Conservation (phyloP, 1,140 invertebrate species). For the Drosophila micromelanica region DNA sequence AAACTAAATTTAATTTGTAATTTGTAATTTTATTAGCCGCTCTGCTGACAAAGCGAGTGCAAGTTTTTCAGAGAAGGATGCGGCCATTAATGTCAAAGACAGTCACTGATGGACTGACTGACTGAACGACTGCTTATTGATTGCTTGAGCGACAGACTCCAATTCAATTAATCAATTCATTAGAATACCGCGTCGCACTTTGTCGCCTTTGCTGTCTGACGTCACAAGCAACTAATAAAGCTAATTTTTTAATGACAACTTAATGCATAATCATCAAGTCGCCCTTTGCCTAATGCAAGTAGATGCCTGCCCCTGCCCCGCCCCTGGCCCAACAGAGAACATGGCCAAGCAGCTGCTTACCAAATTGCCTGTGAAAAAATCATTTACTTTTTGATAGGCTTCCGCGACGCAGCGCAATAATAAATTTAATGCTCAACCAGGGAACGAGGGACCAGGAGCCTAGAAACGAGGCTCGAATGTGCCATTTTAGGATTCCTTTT, state of each 20-base stretch:
- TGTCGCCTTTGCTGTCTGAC: constrained; percentile 29
- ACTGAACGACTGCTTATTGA: constrained; percentile 19
- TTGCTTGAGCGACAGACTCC: constrained; percentile 28
- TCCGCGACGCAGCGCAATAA: constrained; percentile 56
- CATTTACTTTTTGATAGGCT: constrained; percentile 58
- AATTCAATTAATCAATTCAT: constrained; percentile 81
- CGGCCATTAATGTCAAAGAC: constrained; percentile 48
- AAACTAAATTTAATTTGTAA: constrained; percentile 65
- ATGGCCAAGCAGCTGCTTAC: constrained; percentile 6
- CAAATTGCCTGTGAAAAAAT: constrained; percentile 48
- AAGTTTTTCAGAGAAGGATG: constrained; percentile 33
- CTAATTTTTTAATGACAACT: constrained; percentile 76
- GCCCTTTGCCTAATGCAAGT: constrained; percentile 29
- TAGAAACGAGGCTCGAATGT: constrained; percentile 41
- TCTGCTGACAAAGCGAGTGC: constrained; percentile 18
- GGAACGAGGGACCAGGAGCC: constrained; percentile 11
- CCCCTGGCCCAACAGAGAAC: too few species aligned
- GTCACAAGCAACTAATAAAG: constrained; percentile 65
- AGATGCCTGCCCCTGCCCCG: too few species aligned
- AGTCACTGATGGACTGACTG: constrained; percentile 9
- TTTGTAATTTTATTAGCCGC: constrained; percentile 73
- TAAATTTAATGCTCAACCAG: constrained; percentile 59
- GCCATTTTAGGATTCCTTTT: constrained; percentile 14
- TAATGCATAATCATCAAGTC: constrained; percentile 74
- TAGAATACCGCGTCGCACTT: constrained; percentile 53